These are phyloP conservation scores for Cyclophora punctaria DNA, from an alignment of 2,888 invertebrate species.

Conservation along the genomic window DNA sequence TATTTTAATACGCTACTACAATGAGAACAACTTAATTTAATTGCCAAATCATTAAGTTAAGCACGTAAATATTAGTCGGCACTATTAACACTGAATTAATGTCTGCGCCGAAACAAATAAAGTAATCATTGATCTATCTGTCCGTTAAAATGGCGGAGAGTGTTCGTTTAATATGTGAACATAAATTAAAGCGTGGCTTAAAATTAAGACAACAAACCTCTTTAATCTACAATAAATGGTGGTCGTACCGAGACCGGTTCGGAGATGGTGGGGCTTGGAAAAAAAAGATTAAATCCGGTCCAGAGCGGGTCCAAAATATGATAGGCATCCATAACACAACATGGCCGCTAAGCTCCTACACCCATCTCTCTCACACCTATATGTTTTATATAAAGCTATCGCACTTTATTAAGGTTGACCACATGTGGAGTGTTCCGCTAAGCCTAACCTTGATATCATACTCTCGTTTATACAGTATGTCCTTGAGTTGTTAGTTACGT, in stretches of 20 bases:
- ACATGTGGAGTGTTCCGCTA: conserved; percentile 76
- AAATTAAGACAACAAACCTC: conserved; percentile 76
- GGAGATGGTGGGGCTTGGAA: conserved; percentile 67
- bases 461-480: conserved; percentile 62
- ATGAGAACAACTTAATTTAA: conserved; percentile 72
- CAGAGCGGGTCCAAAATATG: conserved; percentile 73
- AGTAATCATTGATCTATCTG: conserved; percentile 65
- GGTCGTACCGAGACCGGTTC: conserved; percentile 67
- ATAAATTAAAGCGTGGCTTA: conserved; percentile 73
- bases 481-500: conserved; percentile 23
- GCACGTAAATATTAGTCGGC: conserved; percentile 68
- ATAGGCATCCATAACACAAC: conserved; percentile 76
- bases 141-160: conserved; percentile 59
- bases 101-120: conserved; percentile 47
- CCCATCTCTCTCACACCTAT: conserved; percentile 47
- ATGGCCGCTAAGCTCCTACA: conserved; percentile 72
- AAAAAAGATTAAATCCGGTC: conserved; percentile 72
- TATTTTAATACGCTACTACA: conserved; percentile 71
- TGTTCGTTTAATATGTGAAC: conserved; percentile 63
- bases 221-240: conserved; percentile 76
- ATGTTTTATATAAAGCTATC: conserved; percentile 44
- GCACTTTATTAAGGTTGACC: conserved; percentile 73
- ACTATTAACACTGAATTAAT: conserved; percentile 64
- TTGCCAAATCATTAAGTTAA: conserved; percentile 74
- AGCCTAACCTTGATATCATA: conserved; percentile 76